These are phyloP conservation scores for Acleris emargana DNA, from an alignment of 2,888 invertebrate species.

Conservation along the genomic window DNA sequence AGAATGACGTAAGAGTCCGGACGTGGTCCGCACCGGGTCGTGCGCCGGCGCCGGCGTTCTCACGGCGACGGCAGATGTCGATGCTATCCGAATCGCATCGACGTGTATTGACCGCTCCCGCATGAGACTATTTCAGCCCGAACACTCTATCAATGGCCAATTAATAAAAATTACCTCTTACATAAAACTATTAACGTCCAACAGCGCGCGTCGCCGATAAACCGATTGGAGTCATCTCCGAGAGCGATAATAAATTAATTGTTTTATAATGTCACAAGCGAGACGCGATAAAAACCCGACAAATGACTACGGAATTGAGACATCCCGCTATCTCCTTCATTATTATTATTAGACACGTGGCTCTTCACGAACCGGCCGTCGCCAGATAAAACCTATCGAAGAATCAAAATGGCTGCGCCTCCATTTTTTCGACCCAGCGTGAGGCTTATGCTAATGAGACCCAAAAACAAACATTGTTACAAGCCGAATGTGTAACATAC, in stretches of 20 bases:
- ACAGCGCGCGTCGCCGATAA: slow-evolving; percentile 68
- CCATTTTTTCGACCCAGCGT: slow-evolving; percentile 67
- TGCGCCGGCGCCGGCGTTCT: slow-evolving; percentile 6
- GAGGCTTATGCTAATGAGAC: slow-evolving; percentile 80
- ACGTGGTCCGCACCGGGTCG: background rate
- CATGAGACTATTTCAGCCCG: slow-evolving; percentile 59
- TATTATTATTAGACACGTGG: slow-evolving; percentile 75
- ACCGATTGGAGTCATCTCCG: slow-evolving; percentile 76
- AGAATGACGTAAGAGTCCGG: background rate
- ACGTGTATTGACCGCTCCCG: slow-evolving; percentile 57
- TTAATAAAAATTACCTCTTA: slow-evolving; percentile 80
- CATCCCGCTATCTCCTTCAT: slow-evolving; percentile 79
- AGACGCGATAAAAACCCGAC: slow-evolving; percentile 74
- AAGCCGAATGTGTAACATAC: slow-evolving; percentile 82
- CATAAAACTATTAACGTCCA: slow-evolving; percentile 79
- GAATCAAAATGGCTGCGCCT: slow-evolving; percentile 69
- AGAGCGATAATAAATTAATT: slow-evolving; percentile 78
- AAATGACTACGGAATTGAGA: slow-evolving; percentile 78
- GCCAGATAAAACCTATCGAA: slow-evolving; percentile 70
- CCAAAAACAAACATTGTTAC: slow-evolving; percentile 83
- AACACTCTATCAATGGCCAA: slow-evolving; percentile 71
- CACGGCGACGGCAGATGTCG: slow-evolving; percentile 29
- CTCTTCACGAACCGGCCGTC: slow-evolving; percentile 65
- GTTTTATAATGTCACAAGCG: slow-evolving; percentile 79
- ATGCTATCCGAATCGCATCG: slow-evolving; percentile 10